These are phyloP conservation scores for Lacanobia oleracea DNA, from an alignment of 2,888 invertebrate species.

Conservation along the genomic window DNA sequence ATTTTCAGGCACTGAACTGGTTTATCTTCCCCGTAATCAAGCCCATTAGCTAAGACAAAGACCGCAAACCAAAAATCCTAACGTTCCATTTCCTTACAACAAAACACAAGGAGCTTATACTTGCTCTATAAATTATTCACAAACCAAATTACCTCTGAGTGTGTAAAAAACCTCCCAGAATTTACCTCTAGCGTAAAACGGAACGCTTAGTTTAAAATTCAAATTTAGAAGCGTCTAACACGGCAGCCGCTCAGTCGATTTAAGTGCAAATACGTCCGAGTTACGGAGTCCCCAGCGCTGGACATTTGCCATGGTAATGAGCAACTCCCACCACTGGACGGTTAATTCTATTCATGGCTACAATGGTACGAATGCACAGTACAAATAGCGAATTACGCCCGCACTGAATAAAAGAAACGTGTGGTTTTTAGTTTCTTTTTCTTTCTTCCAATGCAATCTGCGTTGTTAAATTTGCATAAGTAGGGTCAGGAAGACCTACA, in stretches of 20 bases:
- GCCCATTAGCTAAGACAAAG: slow-evolving; percentile 11
- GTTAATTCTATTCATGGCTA: slow-evolving; percentile 81
- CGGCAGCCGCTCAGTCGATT: slow-evolving; percentile 73
- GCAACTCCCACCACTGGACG: slow-evolving; percentile 71
- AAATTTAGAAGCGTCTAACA: slow-evolving; percentile 86
- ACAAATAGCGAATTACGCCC: slow-evolving; percentile 78
- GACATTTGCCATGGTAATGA: slow-evolving; percentile 79
- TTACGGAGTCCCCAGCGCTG: slow-evolving; percentile 72
- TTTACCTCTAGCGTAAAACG: slow-evolving; percentile 84
- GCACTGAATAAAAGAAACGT: slow-evolving; percentile 71
- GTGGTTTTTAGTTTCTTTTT: slow-evolving; percentile 55
- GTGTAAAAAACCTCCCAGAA: slow-evolving; percentile 80
- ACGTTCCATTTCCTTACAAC: slow-evolving; percentile 54
- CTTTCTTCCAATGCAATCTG: slow-evolving; percentile 49
- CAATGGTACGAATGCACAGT: slow-evolving; percentile 75
- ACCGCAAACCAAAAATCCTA: slow-evolving; percentile 42
- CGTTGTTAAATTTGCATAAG: slow-evolving; percentile 63
- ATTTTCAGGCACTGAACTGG: not conserved
- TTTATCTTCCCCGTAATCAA: not conserved
- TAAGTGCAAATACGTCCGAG: slow-evolving; percentile 81
- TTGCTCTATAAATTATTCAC: slow-evolving; percentile 76
- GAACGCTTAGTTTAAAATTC: slow-evolving; percentile 89
- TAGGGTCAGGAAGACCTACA: slow-evolving; percentile 38
- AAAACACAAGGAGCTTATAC: slow-evolving; percentile 62
- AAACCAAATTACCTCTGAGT: slow-evolving; percentile 77